Percentiles rank a stretch among this genome's conserved stretches.
Evolutionary conservation across 2,113 vertebrate genomes (phyloP).

Genomic region (Struthio camelus): DNA sequence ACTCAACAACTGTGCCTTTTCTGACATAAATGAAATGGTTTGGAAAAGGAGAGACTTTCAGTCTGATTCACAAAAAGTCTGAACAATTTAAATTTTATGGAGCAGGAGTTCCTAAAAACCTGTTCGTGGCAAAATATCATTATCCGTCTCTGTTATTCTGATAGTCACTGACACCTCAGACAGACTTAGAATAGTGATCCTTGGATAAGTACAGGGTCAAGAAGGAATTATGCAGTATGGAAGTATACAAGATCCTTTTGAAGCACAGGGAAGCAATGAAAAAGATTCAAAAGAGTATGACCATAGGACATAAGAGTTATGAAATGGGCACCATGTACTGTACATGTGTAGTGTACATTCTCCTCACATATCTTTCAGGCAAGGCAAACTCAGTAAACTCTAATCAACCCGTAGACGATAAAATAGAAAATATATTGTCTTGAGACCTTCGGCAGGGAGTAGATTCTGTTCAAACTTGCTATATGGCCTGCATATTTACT

Average conservation of each 20-base stretch:
- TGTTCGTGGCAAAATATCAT: background rate
- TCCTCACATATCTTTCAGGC: background rate
- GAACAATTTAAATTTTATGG: background rate
- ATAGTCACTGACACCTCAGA: background rate
- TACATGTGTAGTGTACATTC: too few species aligned
- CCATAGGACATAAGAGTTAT: background rate
- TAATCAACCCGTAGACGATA: background rate
- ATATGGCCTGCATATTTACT: background rate
- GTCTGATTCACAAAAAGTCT: background rate
- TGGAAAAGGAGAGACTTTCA: background rate
- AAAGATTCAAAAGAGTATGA: background rate
- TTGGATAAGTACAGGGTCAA: background rate
- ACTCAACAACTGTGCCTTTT: slow-evolving; percentile 31
- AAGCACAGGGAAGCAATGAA: background rate
- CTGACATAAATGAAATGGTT: background rate
- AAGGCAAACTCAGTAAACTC: background rate
- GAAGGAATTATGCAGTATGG: background rate
- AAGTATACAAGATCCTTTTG: background rate
- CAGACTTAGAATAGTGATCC: background rate
- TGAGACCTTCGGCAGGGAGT: background rate
- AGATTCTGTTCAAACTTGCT: background rate
- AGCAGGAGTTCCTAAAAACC: background rate
- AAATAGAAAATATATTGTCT: background rate
- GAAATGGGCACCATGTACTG: background rate
- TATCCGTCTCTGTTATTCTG: background rate